These are phyloP conservation scores for Bovichtus variegatus DNA, from an alignment of 2,797 vertebrate genomes.

Conservation along the genomic window DNA sequence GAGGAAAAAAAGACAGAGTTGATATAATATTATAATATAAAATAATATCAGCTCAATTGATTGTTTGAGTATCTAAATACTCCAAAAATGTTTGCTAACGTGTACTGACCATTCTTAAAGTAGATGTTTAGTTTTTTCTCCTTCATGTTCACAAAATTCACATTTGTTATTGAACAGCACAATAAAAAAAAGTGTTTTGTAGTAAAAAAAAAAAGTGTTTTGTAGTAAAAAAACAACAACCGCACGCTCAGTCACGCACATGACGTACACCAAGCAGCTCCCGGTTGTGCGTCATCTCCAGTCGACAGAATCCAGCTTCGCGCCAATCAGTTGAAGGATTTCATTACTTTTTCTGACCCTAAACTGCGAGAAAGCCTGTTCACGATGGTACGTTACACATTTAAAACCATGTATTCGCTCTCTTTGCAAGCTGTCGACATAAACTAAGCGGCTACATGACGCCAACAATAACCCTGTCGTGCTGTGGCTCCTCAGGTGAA, in stretches of 20 bases:
- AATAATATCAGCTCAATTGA: too few relatives aligned
- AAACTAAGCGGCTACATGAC: neutral
- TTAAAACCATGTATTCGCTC: rapidly evolving
- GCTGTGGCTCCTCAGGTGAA: neutral
- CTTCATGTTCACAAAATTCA: too few relatives aligned
- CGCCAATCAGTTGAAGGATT: constrained; percentile 78
- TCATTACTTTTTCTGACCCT: constrained; percentile 4
- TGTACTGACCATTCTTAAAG: too few relatives aligned
- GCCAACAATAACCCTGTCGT: neutral
- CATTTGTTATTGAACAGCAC: too few relatives aligned
- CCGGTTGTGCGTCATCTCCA: constrained; percentile 77
- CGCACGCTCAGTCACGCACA: constrained; percentile 42
- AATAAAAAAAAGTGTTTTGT: too few relatives aligned
- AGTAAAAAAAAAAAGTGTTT: too few relatives aligned
- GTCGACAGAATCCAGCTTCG: constrained; percentile 81
- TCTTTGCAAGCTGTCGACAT: rapidly evolving
- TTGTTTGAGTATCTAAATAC: too few relatives aligned
- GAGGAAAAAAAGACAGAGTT: too few relatives aligned
- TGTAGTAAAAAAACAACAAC: too few relatives aligned
- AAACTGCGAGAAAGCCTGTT: constrained; percentile 6
- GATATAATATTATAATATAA: too few relatives aligned
- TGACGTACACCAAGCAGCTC: constrained; percentile 2
- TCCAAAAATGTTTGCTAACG: too few relatives aligned
- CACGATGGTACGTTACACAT: constrained; percentile 67
- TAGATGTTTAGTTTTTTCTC: too few relatives aligned